Conservation (phyloP, 2,113 vertebrate species). For the Coptodon bakossiorum region DNA sequence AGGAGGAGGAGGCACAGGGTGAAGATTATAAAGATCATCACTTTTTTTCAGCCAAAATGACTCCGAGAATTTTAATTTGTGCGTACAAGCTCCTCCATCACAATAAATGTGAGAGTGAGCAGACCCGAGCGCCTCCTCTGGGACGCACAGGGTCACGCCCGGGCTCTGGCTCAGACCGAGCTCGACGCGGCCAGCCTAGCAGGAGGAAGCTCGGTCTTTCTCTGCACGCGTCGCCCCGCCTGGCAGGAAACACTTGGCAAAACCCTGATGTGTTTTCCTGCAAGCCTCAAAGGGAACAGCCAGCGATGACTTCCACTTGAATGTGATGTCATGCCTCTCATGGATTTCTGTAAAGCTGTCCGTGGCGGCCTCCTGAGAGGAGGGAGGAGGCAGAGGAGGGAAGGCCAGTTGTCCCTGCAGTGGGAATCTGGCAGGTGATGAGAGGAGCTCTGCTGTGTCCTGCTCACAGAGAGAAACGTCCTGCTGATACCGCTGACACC, state of each 20-base stretch:
- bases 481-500: conserved; percentile 5
- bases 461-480: conserved; percentile 13
- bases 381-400: neutral
- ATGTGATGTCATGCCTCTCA: neutral
- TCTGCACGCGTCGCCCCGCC: neutral
- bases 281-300: neutral
- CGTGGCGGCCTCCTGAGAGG: neutral
- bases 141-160: neutral
- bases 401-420: neutral
- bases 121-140: neutral
- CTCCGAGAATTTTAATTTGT: neutral
- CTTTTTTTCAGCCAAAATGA: neutral
- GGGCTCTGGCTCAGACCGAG: neutral
- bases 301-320: neutral
- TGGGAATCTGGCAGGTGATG: conserved; percentile 41
- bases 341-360: neutral
- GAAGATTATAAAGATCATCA: neutral
- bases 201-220: conserved; percentile 2
- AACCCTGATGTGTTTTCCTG: neutral
- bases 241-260: conserved; percentile 2
- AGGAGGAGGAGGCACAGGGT: neutral
- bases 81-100: neutral
- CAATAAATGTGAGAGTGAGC: neutral
- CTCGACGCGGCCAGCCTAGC: neutral
- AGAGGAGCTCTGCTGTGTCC: conserved; percentile 34